A percentile compares a stretch with the other conserved stretches of the same genome.
phyloP scores from a whole-genome alignment of 53 echinoderm and acorn worm species.

The Pentamera pediparva region DNA sequence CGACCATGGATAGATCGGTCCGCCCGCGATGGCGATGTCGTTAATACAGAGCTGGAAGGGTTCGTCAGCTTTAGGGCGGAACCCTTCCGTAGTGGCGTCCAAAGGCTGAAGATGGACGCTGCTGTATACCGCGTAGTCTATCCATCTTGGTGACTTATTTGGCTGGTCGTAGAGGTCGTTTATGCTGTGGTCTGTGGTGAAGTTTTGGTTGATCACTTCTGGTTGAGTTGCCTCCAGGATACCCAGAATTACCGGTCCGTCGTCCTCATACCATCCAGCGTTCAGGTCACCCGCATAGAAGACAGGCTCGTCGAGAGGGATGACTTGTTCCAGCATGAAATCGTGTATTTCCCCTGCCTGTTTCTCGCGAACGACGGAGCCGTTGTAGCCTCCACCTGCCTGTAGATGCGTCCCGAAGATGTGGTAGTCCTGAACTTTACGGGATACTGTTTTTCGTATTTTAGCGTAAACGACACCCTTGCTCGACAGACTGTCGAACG shows the following conservation, averaged over 20 bases:
- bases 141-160: slow-evolving; percentile 37
- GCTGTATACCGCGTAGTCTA: slow-evolving; percentile 60
- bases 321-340: slow-evolving; percentile 41
- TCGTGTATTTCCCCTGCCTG: slow-evolving; percentile 56
- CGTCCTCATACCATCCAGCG: slow-evolving; percentile 9
- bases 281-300: slow-evolving; percentile 65
- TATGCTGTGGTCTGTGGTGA: slow-evolving; percentile 29
- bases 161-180: slow-evolving; percentile 31
- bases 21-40: slow-evolving; percentile 6
- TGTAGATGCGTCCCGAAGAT: slow-evolving; percentile 81
- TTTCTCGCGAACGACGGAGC: slow-evolving; percentile 20
- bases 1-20: slow-evolving; percentile 26
- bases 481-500: slow-evolving; percentile 44
- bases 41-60: slow-evolving; percentile 52
- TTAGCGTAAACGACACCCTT: slow-evolving; percentile 77
- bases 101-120: slow-evolving; percentile 39
- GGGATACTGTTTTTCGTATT: slow-evolving; percentile 56
- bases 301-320: slow-evolving; percentile 49
- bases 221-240: slow-evolving; percentile 29
- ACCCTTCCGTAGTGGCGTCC: slow-evolving; percentile 34
- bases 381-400: slow-evolving; percentile 21
- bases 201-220: slow-evolving; percentile 27
- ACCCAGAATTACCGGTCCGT: slow-evolving; percentile 1
- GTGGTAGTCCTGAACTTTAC: slow-evolving; percentile 45
- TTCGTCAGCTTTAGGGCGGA: slow-evolving; percentile 34